These are phyloP conservation scores for Coelinius sp. DNA, from an alignment of 2,888 invertebrate genomes.

Conservation along the genomic window DNA sequence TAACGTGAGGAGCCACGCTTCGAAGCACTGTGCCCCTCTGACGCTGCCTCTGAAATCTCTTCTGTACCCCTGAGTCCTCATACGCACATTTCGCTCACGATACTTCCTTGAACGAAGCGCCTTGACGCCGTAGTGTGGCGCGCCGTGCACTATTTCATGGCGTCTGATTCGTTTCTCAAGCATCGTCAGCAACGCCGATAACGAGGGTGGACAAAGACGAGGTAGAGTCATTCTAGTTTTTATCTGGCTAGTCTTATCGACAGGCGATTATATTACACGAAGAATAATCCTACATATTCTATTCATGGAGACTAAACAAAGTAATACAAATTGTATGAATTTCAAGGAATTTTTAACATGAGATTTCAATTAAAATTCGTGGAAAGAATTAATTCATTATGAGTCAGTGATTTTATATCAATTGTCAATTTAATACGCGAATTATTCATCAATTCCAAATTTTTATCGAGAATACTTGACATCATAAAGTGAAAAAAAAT, in stretches of 20 bases:
- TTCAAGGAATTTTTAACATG: too few species aligned
- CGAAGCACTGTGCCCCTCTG: conserved; percentile 5
- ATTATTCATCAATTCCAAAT: too few species aligned
- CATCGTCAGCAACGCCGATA: conserved; percentile 45
- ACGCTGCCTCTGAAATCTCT: not conserved
- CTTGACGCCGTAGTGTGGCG: not conserved
- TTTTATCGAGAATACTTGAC: too few species aligned
- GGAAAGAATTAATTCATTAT: too few species aligned
- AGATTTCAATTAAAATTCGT: too few species aligned
- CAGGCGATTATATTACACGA: conserved; percentile 29
- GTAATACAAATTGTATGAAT: not conserved
- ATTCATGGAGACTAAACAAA: not conserved
- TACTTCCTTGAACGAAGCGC: conserved; percentile 11
- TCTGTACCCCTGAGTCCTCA: not conserved
- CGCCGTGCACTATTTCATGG: conserved; percentile 45
- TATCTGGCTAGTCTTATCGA: not conserved
- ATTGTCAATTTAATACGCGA: too few species aligned
- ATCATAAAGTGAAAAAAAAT: too few species aligned
- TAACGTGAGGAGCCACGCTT: conserved; percentile 32
- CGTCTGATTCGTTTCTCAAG: conserved; percentile 46
- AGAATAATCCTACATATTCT: conserved; percentile 12
- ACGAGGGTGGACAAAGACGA: conserved; percentile 8
- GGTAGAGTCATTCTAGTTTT: not conserved
- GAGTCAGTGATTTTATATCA: too few species aligned
- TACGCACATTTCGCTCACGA: conserved; percentile 24